phyloP scores from a whole-genome alignment of 2,113 vertebrate genomes.

The Nibea albiflora region DNA sequence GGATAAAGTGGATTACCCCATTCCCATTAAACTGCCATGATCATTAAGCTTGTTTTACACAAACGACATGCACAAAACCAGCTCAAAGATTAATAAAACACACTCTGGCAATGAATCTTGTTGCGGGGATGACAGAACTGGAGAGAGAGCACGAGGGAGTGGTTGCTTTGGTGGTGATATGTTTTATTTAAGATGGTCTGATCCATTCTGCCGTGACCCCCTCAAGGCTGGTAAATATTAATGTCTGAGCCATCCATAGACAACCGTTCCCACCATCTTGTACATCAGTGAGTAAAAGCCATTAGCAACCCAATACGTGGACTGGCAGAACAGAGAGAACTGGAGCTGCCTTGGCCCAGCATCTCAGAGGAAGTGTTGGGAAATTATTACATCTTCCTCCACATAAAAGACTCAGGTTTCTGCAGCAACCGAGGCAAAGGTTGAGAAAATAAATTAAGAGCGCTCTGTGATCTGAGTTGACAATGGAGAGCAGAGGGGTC shows the following conservation, averaged over 20 bases:
- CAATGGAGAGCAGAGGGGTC: background rate
- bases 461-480: conserved; percentile 8
- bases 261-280: background rate
- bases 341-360: background rate
- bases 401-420: conserved; percentile 14
- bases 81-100: conserved; percentile 49
- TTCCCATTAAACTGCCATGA: conserved; percentile 50
- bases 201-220: conserved; percentile 69
- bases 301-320: conserved; percentile 63
- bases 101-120: conserved; percentile 42
- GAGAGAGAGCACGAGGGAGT: background rate
- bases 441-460: conserved; percentile 2
- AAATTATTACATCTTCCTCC: conserved; percentile 38
- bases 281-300: conserved; percentile 61
- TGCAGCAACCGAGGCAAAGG: conserved; percentile 4
- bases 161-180: conserved; percentile 44
- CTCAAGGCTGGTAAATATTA: conserved; percentile 75
- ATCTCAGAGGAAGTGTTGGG: conserved; percentile 17
- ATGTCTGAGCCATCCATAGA: conserved; percentile 38
- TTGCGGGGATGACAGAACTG: background rate
- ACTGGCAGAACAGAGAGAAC: background rate
- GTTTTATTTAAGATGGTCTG: conserved; percentile 73
- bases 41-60: conserved; percentile 36
- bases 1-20: conserved; percentile 55
- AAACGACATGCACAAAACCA: conserved; percentile 23